Evolutionary conservation across 2,888 invertebrate genomes (phyloP).

Genomic region (Athalia circularis): DNA sequence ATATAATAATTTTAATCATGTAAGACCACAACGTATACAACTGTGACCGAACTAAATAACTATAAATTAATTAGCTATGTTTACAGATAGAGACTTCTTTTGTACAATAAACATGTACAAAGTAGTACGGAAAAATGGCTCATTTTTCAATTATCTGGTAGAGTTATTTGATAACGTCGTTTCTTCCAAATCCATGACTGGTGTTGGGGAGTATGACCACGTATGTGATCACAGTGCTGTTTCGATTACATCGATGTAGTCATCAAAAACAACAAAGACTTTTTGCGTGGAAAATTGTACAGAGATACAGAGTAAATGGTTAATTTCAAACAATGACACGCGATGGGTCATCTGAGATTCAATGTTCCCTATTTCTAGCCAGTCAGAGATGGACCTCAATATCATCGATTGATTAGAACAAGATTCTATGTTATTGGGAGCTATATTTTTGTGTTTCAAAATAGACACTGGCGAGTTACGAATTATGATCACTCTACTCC

Average conservation of each 20-base stretch:
- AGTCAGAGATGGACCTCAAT: slow-evolving; percentile 30
- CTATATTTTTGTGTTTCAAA: not conserved
- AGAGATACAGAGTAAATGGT: not conserved
- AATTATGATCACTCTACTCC: not conserved
- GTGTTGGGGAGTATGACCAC: slow-evolving; percentile 4
- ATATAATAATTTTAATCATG: slow-evolving; percentile 31
- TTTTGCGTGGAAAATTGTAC: not conserved
- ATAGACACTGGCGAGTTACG: not conserved
- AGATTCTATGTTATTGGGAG: not conserved
- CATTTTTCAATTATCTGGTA: slow-evolving; percentile 21
- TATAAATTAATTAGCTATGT: slow-evolving; percentile 45
- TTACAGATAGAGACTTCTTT: slow-evolving; percentile 40
- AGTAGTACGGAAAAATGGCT: slow-evolving; percentile 41
- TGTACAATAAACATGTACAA: slow-evolving; percentile 50
- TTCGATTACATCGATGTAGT: not conserved
- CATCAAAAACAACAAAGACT: not conserved
- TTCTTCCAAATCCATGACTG: slow-evolving; percentile 34
- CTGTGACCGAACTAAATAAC: slow-evolving; percentile 42
- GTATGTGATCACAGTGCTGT: slow-evolving; percentile 13
- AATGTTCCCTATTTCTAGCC: slow-evolving; percentile 41
- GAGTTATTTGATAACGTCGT: slow-evolving; percentile 15
- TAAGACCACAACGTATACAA: slow-evolving; percentile 26
- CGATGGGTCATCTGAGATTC: slow-evolving; percentile 38
- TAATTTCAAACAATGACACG: slow-evolving; percentile 11
- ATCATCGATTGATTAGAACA: slow-evolving; percentile 1